A percentile compares a stretch with the other conserved stretches of the same genome.
Evolutionary conservation across 2,888 invertebrate genomes (phyloP).

Genomic region (Ophion obscuratus): DNA sequence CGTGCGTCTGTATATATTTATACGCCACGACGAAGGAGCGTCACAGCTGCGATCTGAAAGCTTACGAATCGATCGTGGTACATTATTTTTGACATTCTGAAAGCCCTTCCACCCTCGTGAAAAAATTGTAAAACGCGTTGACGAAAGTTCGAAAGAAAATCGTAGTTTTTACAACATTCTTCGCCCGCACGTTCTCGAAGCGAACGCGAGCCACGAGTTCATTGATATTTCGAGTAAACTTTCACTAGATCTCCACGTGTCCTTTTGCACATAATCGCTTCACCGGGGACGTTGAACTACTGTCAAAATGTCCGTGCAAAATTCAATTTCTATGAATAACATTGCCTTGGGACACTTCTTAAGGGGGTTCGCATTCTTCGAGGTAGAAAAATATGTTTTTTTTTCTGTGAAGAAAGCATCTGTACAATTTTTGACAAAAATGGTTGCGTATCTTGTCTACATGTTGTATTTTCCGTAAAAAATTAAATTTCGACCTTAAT

Average conservation of each 20-base stretch:
- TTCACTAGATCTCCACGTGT: slow-evolving; percentile 57
- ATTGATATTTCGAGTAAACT: slow-evolving; percentile 62
- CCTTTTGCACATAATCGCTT: background rate
- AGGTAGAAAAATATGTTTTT: background rate
- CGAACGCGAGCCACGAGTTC: slow-evolving; percentile 47
- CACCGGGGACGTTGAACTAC: background rate
- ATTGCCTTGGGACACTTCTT: background rate
- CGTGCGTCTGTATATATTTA: slow-evolving; percentile 4
- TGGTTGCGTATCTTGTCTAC: too few species aligned
- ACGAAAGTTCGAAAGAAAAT: background rate
- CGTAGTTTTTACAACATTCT: slow-evolving; percentile 39
- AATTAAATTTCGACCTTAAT: too few species aligned
- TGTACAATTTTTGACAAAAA: too few species aligned
- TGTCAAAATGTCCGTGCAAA: background rate
- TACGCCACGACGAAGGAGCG: slow-evolving; percentile 1
- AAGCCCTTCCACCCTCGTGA: background rate
- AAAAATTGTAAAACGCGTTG: slow-evolving; percentile 12
- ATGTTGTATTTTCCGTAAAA: too few species aligned
- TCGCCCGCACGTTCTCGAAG: background rate
- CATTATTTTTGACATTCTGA: background rate
- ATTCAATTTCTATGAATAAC: background rate
- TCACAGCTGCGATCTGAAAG: slow-evolving; percentile 11
- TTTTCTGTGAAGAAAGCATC: background rate
- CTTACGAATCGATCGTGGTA: background rate
- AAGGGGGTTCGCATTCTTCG: background rate